Evolutionary conservation across 2,113 vertebrate genomes (phyloP).

Genomic region (Microtus montanus): DNA sequence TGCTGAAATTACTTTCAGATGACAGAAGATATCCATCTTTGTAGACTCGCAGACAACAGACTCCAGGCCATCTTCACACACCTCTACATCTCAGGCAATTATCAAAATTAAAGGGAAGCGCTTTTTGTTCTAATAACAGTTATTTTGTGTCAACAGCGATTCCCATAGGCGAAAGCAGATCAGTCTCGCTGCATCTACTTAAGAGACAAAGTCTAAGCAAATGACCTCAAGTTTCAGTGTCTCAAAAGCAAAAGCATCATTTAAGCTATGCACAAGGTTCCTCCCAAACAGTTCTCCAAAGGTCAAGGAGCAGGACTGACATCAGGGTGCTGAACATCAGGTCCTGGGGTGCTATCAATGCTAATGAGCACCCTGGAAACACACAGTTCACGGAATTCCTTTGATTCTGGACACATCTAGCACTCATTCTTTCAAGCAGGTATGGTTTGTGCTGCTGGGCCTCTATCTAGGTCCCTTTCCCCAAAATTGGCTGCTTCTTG

Average conservation of each 20-base stretch:
- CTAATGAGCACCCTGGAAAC: too few relatives aligned
- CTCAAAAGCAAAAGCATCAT: conserved; percentile 13
- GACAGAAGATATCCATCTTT: background rate
- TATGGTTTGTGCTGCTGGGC: background rate
- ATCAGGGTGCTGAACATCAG: background rate
- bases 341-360: background rate
- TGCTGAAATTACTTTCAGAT: conserved; percentile 38
- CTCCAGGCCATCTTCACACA: background rate
- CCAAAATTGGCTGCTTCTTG: background rate
- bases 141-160: conserved; percentile 50
- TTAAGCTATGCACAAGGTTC: background rate
- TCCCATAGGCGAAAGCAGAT: conserved; percentile 44
- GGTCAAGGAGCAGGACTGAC: background rate
- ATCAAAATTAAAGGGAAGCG: conserved; percentile 56
- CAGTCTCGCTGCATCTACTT: conserved; percentile 53
- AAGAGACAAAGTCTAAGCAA: conserved; percentile 26
- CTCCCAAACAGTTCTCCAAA: background rate
- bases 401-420: background rate
- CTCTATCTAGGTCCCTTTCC: background rate
- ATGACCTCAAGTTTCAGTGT: background rate
- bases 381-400: background rate
- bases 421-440: background rate
- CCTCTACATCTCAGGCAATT: background rate
- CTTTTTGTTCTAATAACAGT: conserved; percentile 59
- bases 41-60: background rate